Percentiles rank a stretch among this genome's conserved stretches.
phyloP scores from a whole-genome alignment of 2,113 vertebrate species.

The Rhabdornis inornatus region DNA sequence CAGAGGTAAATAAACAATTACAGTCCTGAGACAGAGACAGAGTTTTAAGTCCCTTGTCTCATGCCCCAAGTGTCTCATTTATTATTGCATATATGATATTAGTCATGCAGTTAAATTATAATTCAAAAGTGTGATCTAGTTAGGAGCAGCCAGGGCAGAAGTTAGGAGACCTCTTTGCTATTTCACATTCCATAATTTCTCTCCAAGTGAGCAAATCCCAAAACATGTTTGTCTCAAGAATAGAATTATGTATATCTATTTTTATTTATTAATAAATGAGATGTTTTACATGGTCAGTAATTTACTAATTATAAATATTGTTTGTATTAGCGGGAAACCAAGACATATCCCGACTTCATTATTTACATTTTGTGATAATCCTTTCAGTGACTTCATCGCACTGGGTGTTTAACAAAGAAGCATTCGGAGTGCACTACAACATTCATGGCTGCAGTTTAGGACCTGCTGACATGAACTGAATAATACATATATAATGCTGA shows the following conservation, averaged over 20 bases:
- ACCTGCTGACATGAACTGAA: background rate
- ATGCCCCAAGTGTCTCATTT: background rate
- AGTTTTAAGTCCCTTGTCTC: background rate
- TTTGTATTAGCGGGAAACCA: background rate
- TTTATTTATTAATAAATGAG: background rate
- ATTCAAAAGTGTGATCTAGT: background rate
- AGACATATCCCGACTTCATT: background rate
- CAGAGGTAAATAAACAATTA: background rate
- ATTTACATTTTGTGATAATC: background rate
- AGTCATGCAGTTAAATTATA: background rate
- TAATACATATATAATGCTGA: background rate
- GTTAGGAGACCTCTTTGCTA: background rate
- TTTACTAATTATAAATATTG: background rate
- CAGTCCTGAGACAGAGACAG: background rate
- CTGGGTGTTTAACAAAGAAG: background rate
- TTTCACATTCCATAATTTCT: background rate
- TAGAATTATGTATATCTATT: background rate
- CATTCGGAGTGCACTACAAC: background rate
- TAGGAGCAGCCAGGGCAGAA: background rate
- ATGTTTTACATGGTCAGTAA: background rate
- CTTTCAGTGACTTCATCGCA: background rate
- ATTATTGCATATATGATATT: background rate
- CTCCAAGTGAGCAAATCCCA: background rate
- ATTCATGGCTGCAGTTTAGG: background rate
- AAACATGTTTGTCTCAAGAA: background rate